Conservation (phyloP, 2,888 invertebrate genomes). For the Thelaira solivaga region DNA sequence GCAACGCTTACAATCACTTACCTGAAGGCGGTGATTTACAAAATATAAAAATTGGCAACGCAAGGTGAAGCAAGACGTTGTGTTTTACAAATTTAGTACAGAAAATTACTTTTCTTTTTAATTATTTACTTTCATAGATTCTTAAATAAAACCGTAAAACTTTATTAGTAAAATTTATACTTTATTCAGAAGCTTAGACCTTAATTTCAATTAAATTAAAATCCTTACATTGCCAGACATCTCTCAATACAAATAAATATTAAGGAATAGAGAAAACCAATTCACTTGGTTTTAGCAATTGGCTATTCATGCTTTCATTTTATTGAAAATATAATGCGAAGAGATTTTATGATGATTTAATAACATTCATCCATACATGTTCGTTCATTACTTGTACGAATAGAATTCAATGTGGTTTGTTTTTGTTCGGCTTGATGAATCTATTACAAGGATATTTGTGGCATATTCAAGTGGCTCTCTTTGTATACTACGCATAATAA, state of each 20-base stretch:
- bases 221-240: neutral
- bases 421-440: conserved; percentile 2
- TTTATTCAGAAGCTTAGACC: neutral
- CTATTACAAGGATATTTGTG: neutral
- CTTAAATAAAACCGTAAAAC: too few species aligned
- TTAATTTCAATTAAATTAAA: conserved; percentile 1
- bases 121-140: too few species aligned
- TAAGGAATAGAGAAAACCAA: neutral
- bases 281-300: neutral
- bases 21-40: too few species aligned
- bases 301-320: neutral
- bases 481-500: neutral
- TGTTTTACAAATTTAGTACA: too few species aligned
- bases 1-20: too few species aligned
- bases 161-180: too few species aligned
- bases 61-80: too few species aligned
- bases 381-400: neutral
- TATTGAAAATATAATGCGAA: neutral
- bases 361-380: too few species aligned
- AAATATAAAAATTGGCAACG: too few species aligned
- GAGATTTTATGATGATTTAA: conserved; percentile 2
- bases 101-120: too few species aligned
- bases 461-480: conserved; percentile 17
- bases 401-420: conserved; percentile 3
- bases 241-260: neutral